Percentiles rank a stretch among this genome's conserved stretches.
Conservation (phyloP, 2,797 vertebrate species). For the Tokudaia muenninki region DNA sequence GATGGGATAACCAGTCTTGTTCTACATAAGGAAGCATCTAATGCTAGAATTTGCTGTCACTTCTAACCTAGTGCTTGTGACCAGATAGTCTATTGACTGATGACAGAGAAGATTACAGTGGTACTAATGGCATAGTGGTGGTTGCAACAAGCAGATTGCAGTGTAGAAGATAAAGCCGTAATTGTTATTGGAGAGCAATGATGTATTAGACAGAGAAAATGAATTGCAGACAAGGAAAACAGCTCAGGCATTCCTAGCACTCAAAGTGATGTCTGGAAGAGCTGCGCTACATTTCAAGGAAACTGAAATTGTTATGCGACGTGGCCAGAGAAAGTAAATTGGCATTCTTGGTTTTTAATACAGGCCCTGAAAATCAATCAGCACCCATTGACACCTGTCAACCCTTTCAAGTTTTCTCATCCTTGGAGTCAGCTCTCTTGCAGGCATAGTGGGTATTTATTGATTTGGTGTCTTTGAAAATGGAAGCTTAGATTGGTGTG, state of each 20-base stretch:
- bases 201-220: constrained; percentile 69
- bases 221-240: constrained; percentile 64
- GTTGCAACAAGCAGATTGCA: not conserved
- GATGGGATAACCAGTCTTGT: not conserved
- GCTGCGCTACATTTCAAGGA: constrained; percentile 63
- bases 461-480: constrained; percentile 63
- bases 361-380: constrained; percentile 52
- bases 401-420: constrained; percentile 55
- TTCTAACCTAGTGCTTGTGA: not conserved
- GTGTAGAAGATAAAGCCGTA: constrained; percentile 41
- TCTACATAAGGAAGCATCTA: not conserved
- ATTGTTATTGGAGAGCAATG: constrained; percentile 60
- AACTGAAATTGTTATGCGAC: constrained; percentile 59
- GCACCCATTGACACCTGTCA: constrained; percentile 32
- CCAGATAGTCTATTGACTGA: not conserved
- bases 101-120: not conserved
- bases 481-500: constrained; percentile 27
- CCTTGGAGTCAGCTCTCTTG: not conserved
- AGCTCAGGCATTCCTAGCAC: constrained; percentile 19
- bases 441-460: not conserved
- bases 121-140: not conserved
- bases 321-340: constrained; percentile 72
- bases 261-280: constrained; percentile 68
- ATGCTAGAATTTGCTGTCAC: not conserved
- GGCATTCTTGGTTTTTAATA: constrained; percentile 57